Evolutionary conservation across 2,113 vertebrate genomes (phyloP).

Genomic region (Percopsis transmontana): DNA sequence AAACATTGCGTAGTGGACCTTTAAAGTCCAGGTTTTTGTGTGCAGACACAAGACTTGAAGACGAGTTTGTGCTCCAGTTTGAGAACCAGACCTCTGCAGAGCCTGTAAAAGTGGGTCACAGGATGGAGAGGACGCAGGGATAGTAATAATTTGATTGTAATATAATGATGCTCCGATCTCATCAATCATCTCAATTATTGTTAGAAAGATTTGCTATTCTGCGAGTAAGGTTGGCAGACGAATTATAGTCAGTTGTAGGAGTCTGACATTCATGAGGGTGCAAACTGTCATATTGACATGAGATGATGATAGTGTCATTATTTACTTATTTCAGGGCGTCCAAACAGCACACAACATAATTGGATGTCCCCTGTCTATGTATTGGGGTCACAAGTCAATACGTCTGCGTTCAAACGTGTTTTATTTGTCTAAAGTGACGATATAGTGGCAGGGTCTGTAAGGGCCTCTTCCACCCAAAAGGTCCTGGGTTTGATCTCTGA

Average conservation of each 20-base stretch:
- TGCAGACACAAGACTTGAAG: constrained; percentile 2
- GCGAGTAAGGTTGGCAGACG: constrained; percentile 47
- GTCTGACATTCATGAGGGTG: constrained; percentile 45
- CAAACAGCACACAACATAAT: constrained; percentile 1
- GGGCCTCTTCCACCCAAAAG: no score
- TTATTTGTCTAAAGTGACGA: neutral
- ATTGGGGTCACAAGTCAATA: constrained; percentile 18
- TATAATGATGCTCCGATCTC: constrained; percentile 45
- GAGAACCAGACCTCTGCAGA: constrained; percentile 35
- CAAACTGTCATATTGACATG: constrained; percentile 12
- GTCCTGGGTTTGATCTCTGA: no score
- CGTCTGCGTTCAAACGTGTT: neutral
- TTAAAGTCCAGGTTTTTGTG: no score
- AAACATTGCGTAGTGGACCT: no score
- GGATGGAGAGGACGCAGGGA: constrained; percentile 24
- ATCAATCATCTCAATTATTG: constrained; percentile 63
- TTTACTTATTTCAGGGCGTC: constrained; percentile 20
- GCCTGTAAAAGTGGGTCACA: constrained; percentile 62
- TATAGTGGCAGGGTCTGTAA: no score
- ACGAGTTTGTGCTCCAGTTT: constrained; percentile 46
- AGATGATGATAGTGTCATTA: neutral
- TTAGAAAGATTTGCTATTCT: constrained; percentile 42
- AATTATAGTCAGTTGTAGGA: constrained; percentile 30
- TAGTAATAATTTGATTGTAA: constrained; percentile 54
- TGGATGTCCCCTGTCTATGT: constrained; percentile 2